Base-by-base conservation (phyloP, 1,140 invertebrate species). In the Drosophila takahashii region DNA sequence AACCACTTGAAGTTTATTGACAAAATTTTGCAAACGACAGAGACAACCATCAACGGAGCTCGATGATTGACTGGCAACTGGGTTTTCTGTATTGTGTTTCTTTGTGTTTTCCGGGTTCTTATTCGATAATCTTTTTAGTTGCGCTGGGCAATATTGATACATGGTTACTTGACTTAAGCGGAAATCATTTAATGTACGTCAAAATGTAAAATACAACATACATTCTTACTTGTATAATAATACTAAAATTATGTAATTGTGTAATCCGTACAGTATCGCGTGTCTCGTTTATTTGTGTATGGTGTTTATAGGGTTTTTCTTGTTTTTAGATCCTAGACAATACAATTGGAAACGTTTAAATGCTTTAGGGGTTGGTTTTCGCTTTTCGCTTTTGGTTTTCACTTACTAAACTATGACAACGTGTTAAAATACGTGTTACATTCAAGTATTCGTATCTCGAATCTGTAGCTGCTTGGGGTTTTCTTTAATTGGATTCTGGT, bases 321-420 rank as follows among this genome's bases (percentile, higher is more conserved):
- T 29, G 27, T 32, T 72, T 42, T 51, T 61, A 73, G 58, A 37
- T 84, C 45, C 53, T 58, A 70, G 70, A 62, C 62, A 78, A 75
- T 84, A 75, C 66, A 67, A 77, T 85, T 77, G 51, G 72, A 84
- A 85, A 83, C 80, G 39, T 79, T 79, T 76, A 81, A 74, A 76
- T 70, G 62, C 78, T 62, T 51, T 51, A 62, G 45, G 77, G 77
- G 52, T 48, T 71, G 8, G 4, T 56, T 37, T 45, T 54, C 22
- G 15, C 32, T 56, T 37, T 45, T 54, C 22, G 15, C 32, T 47
- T 77, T 80, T 51, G 71, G 29, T 54, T 58, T 69, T 72, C 51
- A 34, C 77, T 86, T 86, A 77, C 62, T 86, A 73, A 85, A 85
- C 81, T 86, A 77, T 77, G 81, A 86, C 81, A 85, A 80, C 79